Evolutionary conservation across 2,888 invertebrate species (phyloP), one percentile per base, ranked within the genome.

Genomic region (Ferdinandea cuprea): DNA sequence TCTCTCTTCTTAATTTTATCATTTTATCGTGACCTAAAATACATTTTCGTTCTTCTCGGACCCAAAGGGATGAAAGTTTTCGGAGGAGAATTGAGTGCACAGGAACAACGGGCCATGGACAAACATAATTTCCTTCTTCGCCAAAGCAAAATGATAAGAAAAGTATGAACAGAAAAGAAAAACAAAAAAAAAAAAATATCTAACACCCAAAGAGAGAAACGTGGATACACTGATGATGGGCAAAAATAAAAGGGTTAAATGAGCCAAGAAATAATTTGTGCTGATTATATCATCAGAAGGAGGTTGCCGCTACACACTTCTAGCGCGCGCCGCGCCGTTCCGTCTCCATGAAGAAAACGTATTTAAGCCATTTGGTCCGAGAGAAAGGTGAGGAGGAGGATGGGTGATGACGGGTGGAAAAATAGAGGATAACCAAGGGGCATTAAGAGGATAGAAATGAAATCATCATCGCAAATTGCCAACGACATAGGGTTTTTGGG

Each of bases 211-310:
- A 46, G 35, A 71, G 13, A 42, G 17, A 61, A 71, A 65, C 56
- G 50, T 65, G 35, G 40, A 52, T 52, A 44, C 61, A 25, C 72
- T 66, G 77, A 77, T 77, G 83, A 77, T 72, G 68, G 68, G 15
- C 68, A 25, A 72, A 35, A 78, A 78, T 83, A 84, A 84, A 84
- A 74, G 84, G 84, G 79, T 84, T 84, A 79, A 84, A 84, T 84
- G 84, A 84, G 84, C 68, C 73, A 84, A 84, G 72, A 84, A 84
- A 84, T 84, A 84, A 84, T 84, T 84, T 84, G 66, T 84, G 69
- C 79, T 84, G 84, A 84, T 84, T 84, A 84, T 84, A 78, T 78
- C 78, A 78, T 66, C 77, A 50, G 40, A 35, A 66, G 11, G 32
- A 48, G 68, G 37, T 32, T 37, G 11, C 37, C 32, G 25, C n/a